Evolutionary conservation across 1,140 invertebrate species (phyloP), one percentile per base, ranked within the genome.

Genomic region (Lucilia cuprina): DNA sequence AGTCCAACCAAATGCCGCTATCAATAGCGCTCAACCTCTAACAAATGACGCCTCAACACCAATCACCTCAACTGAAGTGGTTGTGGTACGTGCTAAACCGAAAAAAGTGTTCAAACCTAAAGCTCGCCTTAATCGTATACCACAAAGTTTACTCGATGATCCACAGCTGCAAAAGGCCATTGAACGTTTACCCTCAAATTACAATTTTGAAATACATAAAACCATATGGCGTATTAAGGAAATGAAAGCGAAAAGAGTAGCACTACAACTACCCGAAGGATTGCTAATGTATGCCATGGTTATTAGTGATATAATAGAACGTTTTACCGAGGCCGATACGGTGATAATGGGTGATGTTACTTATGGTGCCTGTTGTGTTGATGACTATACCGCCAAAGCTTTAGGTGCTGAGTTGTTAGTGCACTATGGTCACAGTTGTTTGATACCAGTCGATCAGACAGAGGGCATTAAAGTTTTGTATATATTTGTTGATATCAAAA

Each of bases 341-440:
- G 94, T 99, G 17, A 99, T 99, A 85, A 98, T 99, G 97, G 98
- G 97, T 14, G 99, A 99, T 93, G 92, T 93, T 21, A 91, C 90
- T 0, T 99, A 99, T 92, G 99, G 99, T 75, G 99, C 99, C 5
- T 99, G 99, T 91, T 99, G 99, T 92, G 95, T 99, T n/a, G 99
- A 99, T 91, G 99, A 99, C 92, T 97, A 95, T 87, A 98, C 97
- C 13, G 98, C 99, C 0, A 94, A 94, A 89, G 96, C 97, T 21
- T 92, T 99, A 41, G 96, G 95, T 19, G 97, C 97, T 55, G 97
- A 99, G 88, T 93, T 99, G 8, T 92, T 99, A 85, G 95, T 99
- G 65, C 99, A 99, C 91, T 99, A 99, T 93, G 99, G 98, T 10
- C 99, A 99, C 91, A 99, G 97, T 85, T 99, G 99, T 92, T 93